Percentiles rank a stretch among this genome's conserved stretches.
phyloP scores from a whole-genome alignment of 2,113 vertebrate species.

The Arvicanthis niloticus region DNA sequence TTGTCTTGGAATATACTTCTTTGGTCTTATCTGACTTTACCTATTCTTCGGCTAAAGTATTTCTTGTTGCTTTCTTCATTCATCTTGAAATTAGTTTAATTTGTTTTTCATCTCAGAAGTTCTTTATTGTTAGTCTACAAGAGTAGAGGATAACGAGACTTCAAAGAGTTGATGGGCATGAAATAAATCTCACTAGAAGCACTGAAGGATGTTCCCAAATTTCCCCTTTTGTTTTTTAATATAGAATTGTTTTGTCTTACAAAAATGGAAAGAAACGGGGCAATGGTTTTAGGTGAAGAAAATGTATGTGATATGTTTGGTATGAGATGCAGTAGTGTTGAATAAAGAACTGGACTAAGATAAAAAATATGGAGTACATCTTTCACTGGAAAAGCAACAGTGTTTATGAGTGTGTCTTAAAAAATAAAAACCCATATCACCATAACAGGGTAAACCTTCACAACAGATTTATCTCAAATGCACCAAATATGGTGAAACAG shows the following conservation, averaged over 20 bases:
- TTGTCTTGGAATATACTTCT: background rate
- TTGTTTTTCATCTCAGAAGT: background rate
- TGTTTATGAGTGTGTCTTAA: background rate
- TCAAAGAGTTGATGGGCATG: background rate
- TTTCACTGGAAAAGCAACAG: background rate
- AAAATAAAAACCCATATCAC: background rate
- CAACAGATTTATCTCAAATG: slow-evolving; percentile 14
- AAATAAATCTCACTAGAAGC: background rate
- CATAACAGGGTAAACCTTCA: too few species aligned
- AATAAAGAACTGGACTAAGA: background rate
- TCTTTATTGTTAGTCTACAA: background rate
- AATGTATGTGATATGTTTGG: background rate
- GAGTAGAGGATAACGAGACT: background rate
- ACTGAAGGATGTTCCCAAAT: background rate
- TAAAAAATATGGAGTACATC: background rate
- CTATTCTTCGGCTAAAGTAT: background rate
- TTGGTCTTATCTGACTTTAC: background rate
- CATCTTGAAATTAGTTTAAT: slow-evolving; percentile 8
- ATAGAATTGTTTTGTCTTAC: background rate
- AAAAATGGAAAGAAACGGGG: background rate
- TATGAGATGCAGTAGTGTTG: background rate
- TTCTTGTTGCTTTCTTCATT: background rate
- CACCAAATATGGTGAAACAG: background rate
- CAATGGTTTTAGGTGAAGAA: background rate
- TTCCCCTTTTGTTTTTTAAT: background rate